A percentile compares a stretch with the other conserved stretches of the same genome.
Evolutionary conservation across 2,797 vertebrate species (phyloP).

Genomic region (Acipenser transmontanus): DNA sequence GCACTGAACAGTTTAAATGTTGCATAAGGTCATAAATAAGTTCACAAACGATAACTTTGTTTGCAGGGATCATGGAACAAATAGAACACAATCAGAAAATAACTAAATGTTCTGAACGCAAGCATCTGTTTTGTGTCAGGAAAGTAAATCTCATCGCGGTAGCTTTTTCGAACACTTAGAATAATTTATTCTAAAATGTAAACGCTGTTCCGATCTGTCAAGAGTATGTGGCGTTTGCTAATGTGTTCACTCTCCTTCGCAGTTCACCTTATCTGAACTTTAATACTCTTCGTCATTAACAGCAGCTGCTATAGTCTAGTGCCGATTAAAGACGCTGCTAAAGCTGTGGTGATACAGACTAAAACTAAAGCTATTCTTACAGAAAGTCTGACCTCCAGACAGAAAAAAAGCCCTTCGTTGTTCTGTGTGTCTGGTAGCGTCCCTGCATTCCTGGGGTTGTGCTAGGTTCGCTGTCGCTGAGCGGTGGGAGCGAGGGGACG

Average conservation of each 20-base stretch:
- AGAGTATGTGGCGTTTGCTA: conserved; percentile 45
- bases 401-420: conserved; percentile 25
- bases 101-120: too few species aligned
- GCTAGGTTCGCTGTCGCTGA: not conserved
- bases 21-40: too few species aligned
- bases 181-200: too few species aligned
- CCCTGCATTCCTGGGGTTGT: not conserved
- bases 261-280: conserved; percentile 69
- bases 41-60: too few species aligned
- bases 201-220: too few species aligned
- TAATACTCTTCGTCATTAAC: conserved; percentile 30
- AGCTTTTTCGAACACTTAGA: too few species aligned
- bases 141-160: too few species aligned
- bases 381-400: conserved; percentile 39
- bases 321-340: conserved; percentile 14
- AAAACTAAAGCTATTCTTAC: conserved; percentile 34
- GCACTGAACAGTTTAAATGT: too few species aligned
- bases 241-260: conserved; percentile 34
- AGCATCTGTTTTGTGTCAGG: too few species aligned
- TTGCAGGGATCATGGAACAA: too few species aligned
- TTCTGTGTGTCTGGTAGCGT: conserved; percentile 15
- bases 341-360: conserved; percentile 32
- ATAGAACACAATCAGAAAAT: too few species aligned
- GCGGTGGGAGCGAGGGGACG: not conserved
- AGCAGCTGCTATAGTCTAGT: conserved; percentile 15